phyloP scores from a whole-genome alignment of 2,113 vertebrate genomes.

The Crypturellus undulatus region DNA sequence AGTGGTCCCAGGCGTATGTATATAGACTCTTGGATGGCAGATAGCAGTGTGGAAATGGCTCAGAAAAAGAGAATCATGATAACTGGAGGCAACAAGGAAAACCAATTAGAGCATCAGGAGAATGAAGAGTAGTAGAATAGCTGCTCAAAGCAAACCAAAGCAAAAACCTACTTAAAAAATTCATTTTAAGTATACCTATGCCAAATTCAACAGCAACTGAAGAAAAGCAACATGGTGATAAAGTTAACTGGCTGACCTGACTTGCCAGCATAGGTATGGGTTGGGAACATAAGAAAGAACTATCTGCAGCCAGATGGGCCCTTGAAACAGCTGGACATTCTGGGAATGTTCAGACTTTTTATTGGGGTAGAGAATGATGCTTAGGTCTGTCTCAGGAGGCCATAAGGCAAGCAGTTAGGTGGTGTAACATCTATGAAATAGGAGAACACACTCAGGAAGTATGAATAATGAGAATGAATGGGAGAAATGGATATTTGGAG shows the following conservation, averaged over 20 bases:
- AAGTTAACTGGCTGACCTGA: not conserved
- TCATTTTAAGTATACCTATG: not conserved
- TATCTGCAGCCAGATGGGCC: not conserved
- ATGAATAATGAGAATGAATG: not conserved
- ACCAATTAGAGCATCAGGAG: not conserved
- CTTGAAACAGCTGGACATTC: not conserved
- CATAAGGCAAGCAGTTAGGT: not conserved
- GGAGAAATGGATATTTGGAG: not conserved
- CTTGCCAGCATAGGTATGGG: not conserved
- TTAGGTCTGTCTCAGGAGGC: not conserved
- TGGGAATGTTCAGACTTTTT: fast-evolving
- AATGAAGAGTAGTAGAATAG: not conserved
- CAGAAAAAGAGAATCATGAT: not conserved
- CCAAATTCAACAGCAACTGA: not conserved
- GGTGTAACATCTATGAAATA: not conserved
- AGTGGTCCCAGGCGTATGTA: not conserved
- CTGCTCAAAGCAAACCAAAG: not conserved
- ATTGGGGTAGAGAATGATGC: not conserved
- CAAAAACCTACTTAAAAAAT: not conserved
- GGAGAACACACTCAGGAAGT: not conserved
- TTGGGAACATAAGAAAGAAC: not conserved
- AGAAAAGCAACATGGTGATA: not conserved
- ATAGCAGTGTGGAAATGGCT: not conserved
- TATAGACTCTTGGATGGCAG: not conserved
- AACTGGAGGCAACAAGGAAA: not conserved